Evolutionary conservation across 2,113 vertebrate genomes (phyloP).

Genomic region (Lepisosteus osseus): DNA sequence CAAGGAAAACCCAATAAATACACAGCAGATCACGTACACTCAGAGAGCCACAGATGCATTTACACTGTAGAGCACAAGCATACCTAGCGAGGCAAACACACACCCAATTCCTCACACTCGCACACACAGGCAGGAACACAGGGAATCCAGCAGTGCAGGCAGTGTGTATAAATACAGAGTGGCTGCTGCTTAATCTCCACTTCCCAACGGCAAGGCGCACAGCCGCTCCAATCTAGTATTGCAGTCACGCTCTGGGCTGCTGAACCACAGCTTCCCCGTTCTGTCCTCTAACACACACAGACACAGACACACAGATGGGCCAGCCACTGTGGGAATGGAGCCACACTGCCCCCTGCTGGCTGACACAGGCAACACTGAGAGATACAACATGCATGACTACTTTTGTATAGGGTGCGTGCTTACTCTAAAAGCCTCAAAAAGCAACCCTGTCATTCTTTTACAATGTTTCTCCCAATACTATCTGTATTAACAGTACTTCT

Average conservation of each 20-base stretch:
- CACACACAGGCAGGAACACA: background rate
- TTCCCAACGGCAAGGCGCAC: background rate
- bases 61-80: constrained; percentile 5
- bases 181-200: constrained; percentile 8
- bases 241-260: constrained; percentile 6
- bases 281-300: constrained; percentile 34
- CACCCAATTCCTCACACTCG: background rate
- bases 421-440: constrained; percentile 35
- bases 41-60: background rate
- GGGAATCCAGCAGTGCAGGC: constrained; percentile 15
- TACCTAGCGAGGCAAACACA: background rate
- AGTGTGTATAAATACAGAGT: constrained; percentile 32
- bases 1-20: no score
- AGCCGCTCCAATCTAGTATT: background rate
- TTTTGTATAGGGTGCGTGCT: constrained; percentile 55
- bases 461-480: no score
- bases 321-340: constrained; percentile 33
- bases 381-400: constrained; percentile 36
- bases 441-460: no score
- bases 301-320: no score
- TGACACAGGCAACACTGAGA: constrained; percentile 8
- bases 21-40: background rate
- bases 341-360: constrained; percentile 58
- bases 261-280: constrained; percentile 3
- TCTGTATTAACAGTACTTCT: no score